Evolutionary conservation across 2,113 vertebrate genomes (phyloP), one percentile per base, ranked within the genome.

Genomic region (Zosterops borbonicus): DNA sequence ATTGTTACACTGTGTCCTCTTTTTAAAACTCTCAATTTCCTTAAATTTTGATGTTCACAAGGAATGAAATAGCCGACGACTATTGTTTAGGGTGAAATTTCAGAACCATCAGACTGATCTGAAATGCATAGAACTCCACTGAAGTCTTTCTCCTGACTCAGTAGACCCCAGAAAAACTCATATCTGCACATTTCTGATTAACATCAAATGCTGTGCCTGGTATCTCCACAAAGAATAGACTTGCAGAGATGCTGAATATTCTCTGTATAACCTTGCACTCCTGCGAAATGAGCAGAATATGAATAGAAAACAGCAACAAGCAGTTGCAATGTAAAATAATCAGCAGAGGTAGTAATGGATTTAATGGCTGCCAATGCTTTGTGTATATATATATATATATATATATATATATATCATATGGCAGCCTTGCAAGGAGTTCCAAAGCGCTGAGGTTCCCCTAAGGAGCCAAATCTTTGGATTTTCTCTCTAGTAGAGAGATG

Each of bases 291-390:
- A 89, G 41, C 22, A 67, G 79, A 93, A 81, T 86, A 86, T 88
- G 83, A 94, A 89, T 29, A 90, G 75, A 86, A 88, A 91, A 67
- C 12, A 93, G 52, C 76, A 95, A 83, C 39, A 75, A 80, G 59
- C 29, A 65, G 37, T 28, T 79, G 59, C 55, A 78, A 42, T 49
- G 21, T 75, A 52, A 94, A 93, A 92, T 74, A 91, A 93, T 86
- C 87, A 89, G 77, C 53, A 90, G 56, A 67, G 65, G 62, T 23
- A 73, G 55, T 50, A 50, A 70, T 59, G 68, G 41, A 92, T 92
- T 70, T 77, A 74, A 65, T 19, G 29, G 22, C 46, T 83, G 82
- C 39, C 76, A 74, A 47, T 69, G 42, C 47, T 39, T 56, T 77
- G 55, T 31, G 12, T 39, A 5, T 12, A 5, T 39, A 65, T 5